Conservation (phyloP, 2,113 vertebrate genomes). For the Bagarius yarrelli region DNA sequence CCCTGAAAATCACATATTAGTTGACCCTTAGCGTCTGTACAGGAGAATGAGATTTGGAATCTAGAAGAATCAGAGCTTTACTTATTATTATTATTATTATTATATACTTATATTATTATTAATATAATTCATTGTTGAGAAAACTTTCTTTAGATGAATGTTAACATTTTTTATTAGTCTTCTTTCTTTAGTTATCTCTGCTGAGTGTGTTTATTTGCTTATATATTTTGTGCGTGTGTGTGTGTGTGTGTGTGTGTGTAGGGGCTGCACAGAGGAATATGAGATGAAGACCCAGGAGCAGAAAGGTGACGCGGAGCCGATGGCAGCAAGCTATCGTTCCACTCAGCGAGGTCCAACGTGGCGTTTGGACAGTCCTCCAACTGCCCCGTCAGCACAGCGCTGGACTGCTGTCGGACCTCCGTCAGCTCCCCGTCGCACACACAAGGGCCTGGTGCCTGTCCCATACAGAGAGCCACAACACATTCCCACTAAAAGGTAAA, state of each 20-base stretch:
- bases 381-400: constrained; percentile 69
- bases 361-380: constrained; percentile 83
- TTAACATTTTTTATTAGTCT: no score
- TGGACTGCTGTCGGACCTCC: constrained; percentile 69
- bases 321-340: constrained; percentile 72
- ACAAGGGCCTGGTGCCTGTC: constrained; percentile 70
- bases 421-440: constrained; percentile 68
- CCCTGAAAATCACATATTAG: no score
- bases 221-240: constrained; percentile 28
- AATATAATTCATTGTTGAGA: neutral
- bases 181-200: no score
- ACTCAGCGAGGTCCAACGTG: constrained; percentile 75
- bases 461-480: constrained; percentile 82
- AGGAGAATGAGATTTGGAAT: no score
- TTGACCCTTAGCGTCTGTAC: no score
- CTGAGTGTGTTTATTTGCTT: neutral
- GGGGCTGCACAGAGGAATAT: constrained; percentile 87
- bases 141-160: neutral
- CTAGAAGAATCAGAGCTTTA: no score
- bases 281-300: constrained; percentile 81
- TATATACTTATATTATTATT: neutral
- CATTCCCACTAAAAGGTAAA: constrained; percentile 79
- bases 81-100: no score
- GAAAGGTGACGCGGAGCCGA: constrained; percentile 76
- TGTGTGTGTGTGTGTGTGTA: constrained; percentile 55